Base-by-base conservation (phyloP, 2,888 invertebrate genomes). In the Chloroclystis v-ata region DNA sequence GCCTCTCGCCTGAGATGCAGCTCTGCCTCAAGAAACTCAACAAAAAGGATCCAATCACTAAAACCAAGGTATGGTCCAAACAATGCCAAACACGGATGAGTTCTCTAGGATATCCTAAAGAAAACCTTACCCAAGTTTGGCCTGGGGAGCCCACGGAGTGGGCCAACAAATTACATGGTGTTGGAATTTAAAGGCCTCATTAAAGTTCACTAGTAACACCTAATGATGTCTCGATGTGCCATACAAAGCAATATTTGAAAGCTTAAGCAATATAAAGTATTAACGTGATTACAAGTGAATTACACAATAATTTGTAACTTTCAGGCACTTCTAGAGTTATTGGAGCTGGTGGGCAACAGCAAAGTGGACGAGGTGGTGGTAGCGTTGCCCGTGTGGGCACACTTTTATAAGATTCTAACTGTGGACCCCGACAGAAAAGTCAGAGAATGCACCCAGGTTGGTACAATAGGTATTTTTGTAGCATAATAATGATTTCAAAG, bases 11-110 rank as follows among this genome's bases (percentile, higher is more conserved):
- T 0, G 93, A 93, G 67, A 93, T 95, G 65, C 92, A 94, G 57
- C 76, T 97, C 37, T 92, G 94, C 37, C 83, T 97, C 45, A 94
- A 95, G 60, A 97, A 97, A 78, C 92, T 97, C 77, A 92, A 91
- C 43, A 98, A 98, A 73, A 97, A 96, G 72, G 97, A 97, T 87
- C 91, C 94, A 0, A 92, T 94, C 1, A 98, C 98, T 3, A 97
- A 95, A 79, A 89, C 93, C 28, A 98, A 97, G 90, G 97, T 95
- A 41, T 26, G 26, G 4, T 8, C 9, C 9, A 26, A 1, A n/a
- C n/a, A n/a, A n/a, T n/a, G n/a, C n/a, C n/a, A n/a, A n/a, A n/a
- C n/a, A n/a, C n/a, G n/a, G n/a, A n/a, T n/a, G n/a, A n/a, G n/a
- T n/a, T n/a, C n/a, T n/a, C n/a, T n/a, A n/a, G n/a, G n/a, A n/a